phyloP scores from a whole-genome alignment of 2,888 invertebrate species.

The Hermaeophaga mercurialis region DNA sequence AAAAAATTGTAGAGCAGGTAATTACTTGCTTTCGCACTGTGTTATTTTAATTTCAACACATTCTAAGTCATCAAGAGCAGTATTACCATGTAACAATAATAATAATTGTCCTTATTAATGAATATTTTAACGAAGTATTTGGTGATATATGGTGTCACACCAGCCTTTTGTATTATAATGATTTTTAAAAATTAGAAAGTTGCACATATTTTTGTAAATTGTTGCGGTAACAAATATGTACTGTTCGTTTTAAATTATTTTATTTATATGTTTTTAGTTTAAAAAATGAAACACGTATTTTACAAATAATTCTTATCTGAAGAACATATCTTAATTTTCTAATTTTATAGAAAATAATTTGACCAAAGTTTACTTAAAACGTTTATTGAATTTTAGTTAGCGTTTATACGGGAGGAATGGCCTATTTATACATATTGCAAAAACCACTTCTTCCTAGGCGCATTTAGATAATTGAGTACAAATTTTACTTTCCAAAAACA shows the following conservation, averaged over 20 bases:
- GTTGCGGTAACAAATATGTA: background rate
- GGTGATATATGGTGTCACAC: conserved; percentile 1
- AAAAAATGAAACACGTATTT: conserved; percentile 16
- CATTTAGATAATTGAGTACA: conserved; percentile 16
- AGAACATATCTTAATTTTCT: conserved; percentile 18
- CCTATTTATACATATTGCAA: background rate
- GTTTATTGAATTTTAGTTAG: conserved; percentile 3
- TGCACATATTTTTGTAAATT: conserved; percentile 10
- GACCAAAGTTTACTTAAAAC: conserved; percentile 16
- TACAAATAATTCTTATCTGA: conserved; percentile 15
- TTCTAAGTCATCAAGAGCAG: background rate
- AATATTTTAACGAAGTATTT: conserved; percentile 8
- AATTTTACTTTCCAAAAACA: conserved; percentile 11
- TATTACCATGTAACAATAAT: too few relatives aligned
- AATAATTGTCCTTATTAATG: too few relatives aligned
- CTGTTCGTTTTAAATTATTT: background rate
- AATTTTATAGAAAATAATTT: conserved; percentile 19
- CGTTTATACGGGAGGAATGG: background rate
- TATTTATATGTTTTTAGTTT: background rate
- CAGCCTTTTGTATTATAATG: conserved; percentile 7
- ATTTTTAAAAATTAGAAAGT: background rate
- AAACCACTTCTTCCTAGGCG: conserved; percentile 4
- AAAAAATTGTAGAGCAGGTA: too few relatives aligned
- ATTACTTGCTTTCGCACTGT: too few relatives aligned
- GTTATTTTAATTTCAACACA: too few relatives aligned